Percentiles rank a stretch among this genome's conserved stretches.
Evolutionary conservation across 2,888 invertebrate genomes (phyloP).

Genomic region (Phyto melanocephala): DNA sequence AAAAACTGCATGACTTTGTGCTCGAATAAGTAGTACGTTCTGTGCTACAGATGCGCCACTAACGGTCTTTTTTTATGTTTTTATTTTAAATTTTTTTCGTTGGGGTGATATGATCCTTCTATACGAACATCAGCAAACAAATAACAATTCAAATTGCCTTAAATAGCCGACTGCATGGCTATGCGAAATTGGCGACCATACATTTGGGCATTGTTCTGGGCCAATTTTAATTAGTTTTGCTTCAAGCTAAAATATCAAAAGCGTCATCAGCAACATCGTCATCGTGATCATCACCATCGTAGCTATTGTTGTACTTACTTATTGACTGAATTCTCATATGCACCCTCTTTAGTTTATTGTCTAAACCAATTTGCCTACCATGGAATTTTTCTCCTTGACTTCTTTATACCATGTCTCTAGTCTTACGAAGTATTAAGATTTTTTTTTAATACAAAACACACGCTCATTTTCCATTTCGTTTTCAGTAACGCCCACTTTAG

Average conservation of each 20-base stretch:
- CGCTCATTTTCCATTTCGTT: constrained; percentile 76
- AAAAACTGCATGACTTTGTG: neutral
- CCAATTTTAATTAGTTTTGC: constrained; percentile 78
- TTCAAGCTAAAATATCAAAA: constrained; percentile 69
- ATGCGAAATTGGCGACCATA: constrained; percentile 10
- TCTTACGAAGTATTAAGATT: neutral
- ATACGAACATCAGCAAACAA: neutral
- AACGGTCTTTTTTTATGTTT: constrained; percentile 26
- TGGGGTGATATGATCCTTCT: constrained; percentile 25
- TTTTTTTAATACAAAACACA: neutral
- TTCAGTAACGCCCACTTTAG: constrained; percentile 76
- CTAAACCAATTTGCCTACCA: constrained; percentile 64
- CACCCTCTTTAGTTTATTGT: constrained; percentile 47
- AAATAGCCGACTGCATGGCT: constrained; percentile 26
- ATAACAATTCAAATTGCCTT: constrained; percentile 34
- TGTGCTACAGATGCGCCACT: constrained; percentile 59
- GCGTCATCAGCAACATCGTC: constrained; percentile 51
- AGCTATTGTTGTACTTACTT: constrained; percentile 8
- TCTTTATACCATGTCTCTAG: constrained; percentile 18
- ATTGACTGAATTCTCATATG: constrained; percentile 17
- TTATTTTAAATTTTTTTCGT: neutral
- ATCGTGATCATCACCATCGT: constrained; percentile 44
- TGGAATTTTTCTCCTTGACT: constrained; percentile 45
- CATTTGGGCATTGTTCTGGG: constrained; percentile 72
- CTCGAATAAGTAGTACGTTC: neutral